Evolutionary conservation across 2,888 invertebrate genomes (phyloP), one percentile per base, ranked within the genome.

Genomic region (Hydrotaea cyrtoneurina): DNA sequence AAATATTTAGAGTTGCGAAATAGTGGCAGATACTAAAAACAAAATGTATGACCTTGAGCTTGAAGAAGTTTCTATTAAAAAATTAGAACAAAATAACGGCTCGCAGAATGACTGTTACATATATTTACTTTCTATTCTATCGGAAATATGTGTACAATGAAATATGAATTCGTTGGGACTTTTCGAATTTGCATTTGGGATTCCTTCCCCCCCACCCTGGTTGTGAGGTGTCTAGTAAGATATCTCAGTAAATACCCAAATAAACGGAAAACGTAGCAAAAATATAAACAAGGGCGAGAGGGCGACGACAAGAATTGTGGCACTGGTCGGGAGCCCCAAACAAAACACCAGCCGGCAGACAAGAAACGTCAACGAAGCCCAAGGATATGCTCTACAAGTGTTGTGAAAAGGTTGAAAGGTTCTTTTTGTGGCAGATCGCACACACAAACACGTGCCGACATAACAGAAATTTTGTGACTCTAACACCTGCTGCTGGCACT

Each of bases 401-500:
- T 46, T 71, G 77, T 62, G 46, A 78, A 55, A 71, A 82, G 82
- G 79, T 85, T 79, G 77, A 77, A 82, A 82, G 77, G 81, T 79
- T 74, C 17, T 31, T 31, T n/a, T 31, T 26, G 73, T 26, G 72
- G 72, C 73, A 79, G 31, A 72, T 19, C 50, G 17, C 43, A 73
- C n/a, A 73, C n/a, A 31, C 39, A 55, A 31, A 62, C 79, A 73
- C 31, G 59, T 43, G 59, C 50, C 13, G 17, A 46, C 66, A 66
- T 43, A 86, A 83, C 80, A 36, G 39, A 76, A 53, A 82, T 89
- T 90, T 89, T 89, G 90, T 88, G 87, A 88, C 88, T 87, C 87
- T 85, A 87, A 88, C 90, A 90, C 90, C 89, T 90, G 90, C 87
- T 89, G 86, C 87, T 85, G 31, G 31, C n/a, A n/a, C 31, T 31